A percentile compares a stretch with the other conserved stretches of the same genome.
phyloP scores from a whole-genome alignment of 2,888 invertebrate species.

The Pocota personata region DNA sequence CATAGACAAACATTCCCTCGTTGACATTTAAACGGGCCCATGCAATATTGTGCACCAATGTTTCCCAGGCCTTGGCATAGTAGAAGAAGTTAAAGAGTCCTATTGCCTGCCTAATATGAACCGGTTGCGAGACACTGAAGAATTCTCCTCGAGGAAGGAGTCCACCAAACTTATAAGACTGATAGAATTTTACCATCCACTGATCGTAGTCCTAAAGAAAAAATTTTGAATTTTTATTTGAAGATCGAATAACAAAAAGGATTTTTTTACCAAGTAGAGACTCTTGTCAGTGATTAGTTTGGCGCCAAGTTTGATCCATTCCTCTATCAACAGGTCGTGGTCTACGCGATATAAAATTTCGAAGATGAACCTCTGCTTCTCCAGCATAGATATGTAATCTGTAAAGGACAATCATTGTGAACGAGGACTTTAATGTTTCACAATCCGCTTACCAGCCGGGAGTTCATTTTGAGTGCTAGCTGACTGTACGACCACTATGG shows the following conservation, averaged over 20 bases:
- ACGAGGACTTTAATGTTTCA: neutral
- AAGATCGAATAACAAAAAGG: neutral
- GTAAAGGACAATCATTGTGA: neutral
- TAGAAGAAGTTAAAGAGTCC: slow-evolving; percentile 87
- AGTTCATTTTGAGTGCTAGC: slow-evolving; percentile 69
- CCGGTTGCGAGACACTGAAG: slow-evolving; percentile 81
- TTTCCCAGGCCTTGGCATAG: slow-evolving; percentile 88
- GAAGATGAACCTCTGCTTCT: slow-evolving; percentile 78
- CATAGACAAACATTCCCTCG: slow-evolving; percentile 88
- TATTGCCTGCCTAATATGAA: slow-evolving; percentile 85
- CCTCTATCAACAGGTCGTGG: slow-evolving; percentile 77
- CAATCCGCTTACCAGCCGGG: slow-evolving; percentile 21
- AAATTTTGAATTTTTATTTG: neutral
- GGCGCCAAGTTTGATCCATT: slow-evolving; percentile 77
- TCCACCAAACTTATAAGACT: slow-evolving; percentile 80
- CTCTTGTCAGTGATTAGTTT: slow-evolving; percentile 75
- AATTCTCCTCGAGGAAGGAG: slow-evolving; percentile 84
- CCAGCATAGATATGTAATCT: slow-evolving; percentile 75
- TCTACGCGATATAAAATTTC: slow-evolving; percentile 77
- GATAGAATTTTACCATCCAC: slow-evolving; percentile 79
- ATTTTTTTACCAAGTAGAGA: slow-evolving; percentile 75
- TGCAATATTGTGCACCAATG: slow-evolving; percentile 87
- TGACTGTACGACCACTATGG: slow-evolving; percentile 78
- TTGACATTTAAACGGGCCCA: slow-evolving; percentile 88
- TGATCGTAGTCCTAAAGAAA: slow-evolving; percentile 75